Conservation (phyloP, 2,113 vertebrate genomes). For the Austrofundulus limnaeus region DNA sequence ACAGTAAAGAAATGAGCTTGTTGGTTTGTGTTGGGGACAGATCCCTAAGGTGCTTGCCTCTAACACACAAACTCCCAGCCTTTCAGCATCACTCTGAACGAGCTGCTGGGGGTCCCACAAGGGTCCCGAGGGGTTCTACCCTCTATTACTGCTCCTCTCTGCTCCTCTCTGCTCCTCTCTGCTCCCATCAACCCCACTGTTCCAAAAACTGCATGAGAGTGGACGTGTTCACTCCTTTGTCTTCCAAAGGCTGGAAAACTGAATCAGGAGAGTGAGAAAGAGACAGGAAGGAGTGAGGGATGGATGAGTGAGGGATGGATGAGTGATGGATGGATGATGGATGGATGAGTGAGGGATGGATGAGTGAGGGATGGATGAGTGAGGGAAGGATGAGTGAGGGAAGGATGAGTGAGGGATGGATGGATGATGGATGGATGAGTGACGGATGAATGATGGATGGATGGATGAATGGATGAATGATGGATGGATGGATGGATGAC, state of each 20-base stretch:
- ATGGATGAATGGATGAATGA: conserved; percentile 43
- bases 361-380: conserved; percentile 22
- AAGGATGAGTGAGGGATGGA: conserved; percentile 53
- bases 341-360: conserved; percentile 60
- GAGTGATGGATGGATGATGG: conserved; percentile 38
- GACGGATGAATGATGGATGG: conserved; percentile 38
- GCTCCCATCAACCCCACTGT: conserved; percentile 19
- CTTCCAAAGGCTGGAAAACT: conserved; percentile 53
- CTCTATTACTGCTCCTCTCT: conserved; percentile 46
- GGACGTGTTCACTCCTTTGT: conserved; percentile 42
- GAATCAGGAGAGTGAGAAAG: conserved; percentile 72
- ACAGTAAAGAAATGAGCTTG: conserved; percentile 83
- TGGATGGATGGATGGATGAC: conserved; percentile 55
- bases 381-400: conserved; percentile 46
- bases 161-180: conserved; percentile 28
- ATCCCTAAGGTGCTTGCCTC: conserved; percentile 50
- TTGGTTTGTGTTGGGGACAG: conserved; percentile 37
- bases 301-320: conserved; percentile 23
- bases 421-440: conserved; percentile 11
- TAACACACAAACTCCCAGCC: conserved; percentile 33
- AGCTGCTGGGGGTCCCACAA: conserved; percentile 9
- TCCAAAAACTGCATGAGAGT: conserved; percentile 22
- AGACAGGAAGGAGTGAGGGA: conserved; percentile 44
- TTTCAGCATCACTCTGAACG: conserved; percentile 36
- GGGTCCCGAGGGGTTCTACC: conserved; percentile 28